Conservation (phyloP, 2,888 invertebrate species). For the Chloroclystis v-ata region DNA sequence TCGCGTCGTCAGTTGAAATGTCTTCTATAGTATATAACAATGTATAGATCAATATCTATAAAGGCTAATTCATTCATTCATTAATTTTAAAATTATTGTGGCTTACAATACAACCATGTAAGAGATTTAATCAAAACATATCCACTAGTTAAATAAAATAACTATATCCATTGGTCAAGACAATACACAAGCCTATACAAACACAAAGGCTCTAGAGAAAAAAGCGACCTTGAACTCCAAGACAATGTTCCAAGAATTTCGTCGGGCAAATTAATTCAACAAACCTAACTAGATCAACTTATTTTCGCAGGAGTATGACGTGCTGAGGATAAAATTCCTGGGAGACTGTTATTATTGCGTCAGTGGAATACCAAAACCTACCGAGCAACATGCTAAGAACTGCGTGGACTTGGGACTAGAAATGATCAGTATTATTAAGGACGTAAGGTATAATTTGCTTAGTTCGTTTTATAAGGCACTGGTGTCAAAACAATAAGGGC, state of each 20-base stretch:
- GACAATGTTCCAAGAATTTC: background rate
- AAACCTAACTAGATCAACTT: conserved; percentile 9
- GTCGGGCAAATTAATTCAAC: conserved; percentile 8
- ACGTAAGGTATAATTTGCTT: conserved; percentile 78
- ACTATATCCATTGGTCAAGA: background rate
- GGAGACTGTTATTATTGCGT: conserved; percentile 97
- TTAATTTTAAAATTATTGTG: no score
- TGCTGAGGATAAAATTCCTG: conserved; percentile 92
- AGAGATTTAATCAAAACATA: no score
- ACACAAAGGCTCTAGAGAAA: background rate
- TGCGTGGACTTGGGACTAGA: conserved; percentile 93
- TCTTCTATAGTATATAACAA: no score
- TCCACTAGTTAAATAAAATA: no score
- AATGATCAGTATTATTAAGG: conserved; percentile 94
- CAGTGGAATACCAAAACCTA: conserved; percentile 89
- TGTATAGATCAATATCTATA: no score
- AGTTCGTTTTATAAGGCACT: no score
- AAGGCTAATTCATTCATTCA: no score
- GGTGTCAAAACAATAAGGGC: no score
- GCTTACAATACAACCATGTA: no score
- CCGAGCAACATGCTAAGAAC: conserved; percentile 89
- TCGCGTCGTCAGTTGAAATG: no score
- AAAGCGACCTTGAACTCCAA: background rate
- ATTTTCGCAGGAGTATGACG: conserved; percentile 80
- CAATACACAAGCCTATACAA: background rate